Evolutionary conservation across 2,888 invertebrate species (phyloP).

Genomic region (Amblyjoppa fuscipennis): DNA sequence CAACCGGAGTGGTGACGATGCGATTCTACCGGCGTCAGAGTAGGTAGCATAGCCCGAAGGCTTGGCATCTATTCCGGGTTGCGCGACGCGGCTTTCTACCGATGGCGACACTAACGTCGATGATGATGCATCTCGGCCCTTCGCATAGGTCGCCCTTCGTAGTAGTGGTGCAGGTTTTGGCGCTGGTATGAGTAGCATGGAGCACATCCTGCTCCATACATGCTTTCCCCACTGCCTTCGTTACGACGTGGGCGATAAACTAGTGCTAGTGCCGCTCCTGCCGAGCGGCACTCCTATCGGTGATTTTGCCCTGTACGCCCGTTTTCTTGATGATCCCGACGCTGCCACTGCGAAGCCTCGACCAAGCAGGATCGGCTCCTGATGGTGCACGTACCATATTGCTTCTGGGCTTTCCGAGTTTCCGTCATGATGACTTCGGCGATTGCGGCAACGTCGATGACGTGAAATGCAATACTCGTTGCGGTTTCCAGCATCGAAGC

Average conservation of each 20-base stretch:
- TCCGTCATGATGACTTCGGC: slow-evolving; percentile 73
- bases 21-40: slow-evolving; percentile 65
- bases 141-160: slow-evolving; percentile 7
- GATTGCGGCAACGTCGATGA: slow-evolving; percentile 70
- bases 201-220: neutral
- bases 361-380: neutral
- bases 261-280: slow-evolving; percentile 11
- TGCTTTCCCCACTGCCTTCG: slow-evolving; percentile 23
- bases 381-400: slow-evolving; percentile 5
- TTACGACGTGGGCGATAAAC: slow-evolving; percentile 19
- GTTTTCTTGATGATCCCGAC: slow-evolving; percentile 41
- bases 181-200: slow-evolving; percentile 4
- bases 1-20: slow-evolving; percentile 79
- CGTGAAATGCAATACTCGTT: slow-evolving; percentile 37
- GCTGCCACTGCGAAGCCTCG: neutral
- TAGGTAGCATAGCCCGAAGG: slow-evolving; percentile 6
- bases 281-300: slow-evolving; percentile 26
- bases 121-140: slow-evolving; percentile 41
- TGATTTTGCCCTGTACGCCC: slow-evolving; percentile 41
- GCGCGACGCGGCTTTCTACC: slow-evolving; percentile 31
- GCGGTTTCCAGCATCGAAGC: slow-evolving; percentile 19
- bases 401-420: slow-evolving; percentile 55
- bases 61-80: slow-evolving; percentile 35
- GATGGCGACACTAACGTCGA: slow-evolving; percentile 46
- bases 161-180: slow-evolving; percentile 5